These are phyloP conservation scores for Anthopleura sola DNA, from an alignment of 64 coral and sea anemone species.

Conservation along the genomic window DNA sequence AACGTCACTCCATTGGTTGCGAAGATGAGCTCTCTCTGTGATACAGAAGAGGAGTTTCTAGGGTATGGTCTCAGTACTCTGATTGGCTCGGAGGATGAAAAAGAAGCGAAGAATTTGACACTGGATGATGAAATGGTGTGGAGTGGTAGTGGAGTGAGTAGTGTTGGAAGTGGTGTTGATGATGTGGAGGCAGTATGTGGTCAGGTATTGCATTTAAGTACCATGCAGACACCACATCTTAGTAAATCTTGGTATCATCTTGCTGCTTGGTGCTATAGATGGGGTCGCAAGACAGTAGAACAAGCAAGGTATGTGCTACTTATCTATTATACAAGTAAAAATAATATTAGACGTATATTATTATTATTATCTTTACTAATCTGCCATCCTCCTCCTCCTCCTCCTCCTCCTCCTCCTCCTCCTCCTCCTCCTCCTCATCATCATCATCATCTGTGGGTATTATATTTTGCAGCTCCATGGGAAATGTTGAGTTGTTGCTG, in stretches of 20 bases:
- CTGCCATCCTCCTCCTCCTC: neutral
- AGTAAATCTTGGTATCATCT: constrained; percentile 92
- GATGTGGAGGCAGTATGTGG: constrained; percentile 91
- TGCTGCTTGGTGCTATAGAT: constrained; percentile 93
- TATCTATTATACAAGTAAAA: no score
- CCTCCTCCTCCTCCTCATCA: neutral
- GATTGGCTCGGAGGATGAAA: constrained; percentile 10
- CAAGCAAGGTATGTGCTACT: constrained; percentile 71
- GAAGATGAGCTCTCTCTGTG: constrained; percentile 78
- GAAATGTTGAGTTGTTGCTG: constrained; percentile 76
- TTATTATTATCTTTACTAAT: no score
- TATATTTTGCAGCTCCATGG: constrained; percentile 73
- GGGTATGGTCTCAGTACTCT: constrained; percentile 71
- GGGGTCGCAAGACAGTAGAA: constrained; percentile 97
- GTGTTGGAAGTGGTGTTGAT: constrained; percentile 61
- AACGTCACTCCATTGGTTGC: constrained; percentile 54
- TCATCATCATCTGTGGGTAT: neutral
- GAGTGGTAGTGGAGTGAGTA: constrained; percentile 24
- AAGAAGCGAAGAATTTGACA: neutral
- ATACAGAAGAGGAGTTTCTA: constrained; percentile 69
- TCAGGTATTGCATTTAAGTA: constrained; percentile 76
- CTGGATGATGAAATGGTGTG: constrained; percentile 37
- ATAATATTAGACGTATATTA: no score
- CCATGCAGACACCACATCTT: constrained; percentile 80
- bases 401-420: neutral